Evolutionary conservation across 2,888 invertebrate species (phyloP).

Genomic region (Sphaerophoria rueppellii): DNA sequence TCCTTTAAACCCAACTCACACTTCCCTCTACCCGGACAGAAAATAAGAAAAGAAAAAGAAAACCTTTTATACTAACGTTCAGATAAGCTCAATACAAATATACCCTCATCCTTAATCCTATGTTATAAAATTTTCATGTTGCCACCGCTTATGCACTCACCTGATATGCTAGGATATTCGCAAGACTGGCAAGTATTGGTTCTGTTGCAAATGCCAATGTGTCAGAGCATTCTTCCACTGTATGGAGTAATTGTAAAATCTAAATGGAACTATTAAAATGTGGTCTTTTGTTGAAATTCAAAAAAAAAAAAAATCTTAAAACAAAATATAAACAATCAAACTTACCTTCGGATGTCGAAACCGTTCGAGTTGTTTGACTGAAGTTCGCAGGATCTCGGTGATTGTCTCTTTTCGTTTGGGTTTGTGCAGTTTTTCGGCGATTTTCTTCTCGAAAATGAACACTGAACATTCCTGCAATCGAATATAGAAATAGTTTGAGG

Average conservation of each 20-base stretch:
- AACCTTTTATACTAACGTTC: not conserved
- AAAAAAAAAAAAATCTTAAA: not conserved
- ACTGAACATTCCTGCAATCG: constrained; percentile 93
- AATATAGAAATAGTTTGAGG: constrained; percentile 74
- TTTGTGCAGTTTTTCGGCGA: constrained; percentile 95
- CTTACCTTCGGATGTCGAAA: constrained; percentile 91
- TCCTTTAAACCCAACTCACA: not conserved
- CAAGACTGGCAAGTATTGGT: constrained; percentile 93
- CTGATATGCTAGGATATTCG: constrained; percentile 93
- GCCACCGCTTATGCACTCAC: constrained; percentile 82
- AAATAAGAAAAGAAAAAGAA: no score
- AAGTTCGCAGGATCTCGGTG: constrained; percentile 91
- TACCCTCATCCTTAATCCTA: not conserved
- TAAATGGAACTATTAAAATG: constrained; percentile 73
- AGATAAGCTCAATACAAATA: not conserved
- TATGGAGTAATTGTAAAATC: constrained; percentile 87
- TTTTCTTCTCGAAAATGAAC: constrained; percentile 96
- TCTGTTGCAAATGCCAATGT: constrained; percentile 97
- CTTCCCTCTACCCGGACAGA: no score
- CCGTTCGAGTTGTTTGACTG: constrained; percentile 90
- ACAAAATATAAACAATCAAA: not conserved
- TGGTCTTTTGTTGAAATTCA: constrained; percentile 16
- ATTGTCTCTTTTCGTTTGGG: constrained; percentile 96
- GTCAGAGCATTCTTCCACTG: constrained; percentile 91
- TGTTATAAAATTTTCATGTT: not conserved